A percentile compares a stretch with the other conserved stretches of the same genome.
Conservation (phyloP, 64 coral and sea anemone genomes). For the Anthopleura sola region DNA sequence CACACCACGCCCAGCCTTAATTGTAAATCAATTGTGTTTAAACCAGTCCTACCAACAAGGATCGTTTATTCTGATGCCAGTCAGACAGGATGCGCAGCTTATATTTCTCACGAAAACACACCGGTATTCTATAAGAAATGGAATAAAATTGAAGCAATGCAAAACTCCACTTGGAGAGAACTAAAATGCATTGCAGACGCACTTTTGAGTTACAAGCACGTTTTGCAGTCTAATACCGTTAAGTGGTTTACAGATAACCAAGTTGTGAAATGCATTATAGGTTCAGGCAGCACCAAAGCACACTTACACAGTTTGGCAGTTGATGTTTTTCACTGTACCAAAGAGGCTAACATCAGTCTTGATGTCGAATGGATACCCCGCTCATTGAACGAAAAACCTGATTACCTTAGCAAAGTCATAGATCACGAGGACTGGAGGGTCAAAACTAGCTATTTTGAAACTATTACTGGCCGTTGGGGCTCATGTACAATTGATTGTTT, state of each 20-base stretch:
- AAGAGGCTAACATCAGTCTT: background rate
- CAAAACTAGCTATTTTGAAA: too few relatives aligned
- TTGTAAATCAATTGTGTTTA: background rate
- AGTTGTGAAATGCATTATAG: slow-evolving; percentile 38
- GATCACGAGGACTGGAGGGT: slow-evolving; percentile 8
- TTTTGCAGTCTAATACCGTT: background rate
- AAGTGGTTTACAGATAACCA: slow-evolving; percentile 70
- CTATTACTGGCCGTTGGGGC: too few relatives aligned
- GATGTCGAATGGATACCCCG: slow-evolving; percentile 12
- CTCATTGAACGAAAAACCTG: background rate
- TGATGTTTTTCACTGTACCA: background rate
- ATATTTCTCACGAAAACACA: slow-evolving; percentile 16
- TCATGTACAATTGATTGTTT: too few relatives aligned
- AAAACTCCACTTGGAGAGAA: slow-evolving; percentile 40
- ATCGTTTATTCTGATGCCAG: slow-evolving; percentile 62
- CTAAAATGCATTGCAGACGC: slow-evolving; percentile 24
- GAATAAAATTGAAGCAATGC: slow-evolving; percentile 24
- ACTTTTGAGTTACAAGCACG: background rate
- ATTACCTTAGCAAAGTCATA: background rate
- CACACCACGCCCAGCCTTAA: background rate
- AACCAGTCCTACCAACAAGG: background rate
- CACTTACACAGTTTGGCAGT: background rate
- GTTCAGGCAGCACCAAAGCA: slow-evolving; percentile 16
- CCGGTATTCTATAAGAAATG: slow-evolving; percentile 44
- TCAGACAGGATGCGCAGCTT: slow-evolving; percentile 31